Base-by-base conservation (phyloP, 2,888 invertebrate genomes). In the Argyresthia goedartella region DNA sequence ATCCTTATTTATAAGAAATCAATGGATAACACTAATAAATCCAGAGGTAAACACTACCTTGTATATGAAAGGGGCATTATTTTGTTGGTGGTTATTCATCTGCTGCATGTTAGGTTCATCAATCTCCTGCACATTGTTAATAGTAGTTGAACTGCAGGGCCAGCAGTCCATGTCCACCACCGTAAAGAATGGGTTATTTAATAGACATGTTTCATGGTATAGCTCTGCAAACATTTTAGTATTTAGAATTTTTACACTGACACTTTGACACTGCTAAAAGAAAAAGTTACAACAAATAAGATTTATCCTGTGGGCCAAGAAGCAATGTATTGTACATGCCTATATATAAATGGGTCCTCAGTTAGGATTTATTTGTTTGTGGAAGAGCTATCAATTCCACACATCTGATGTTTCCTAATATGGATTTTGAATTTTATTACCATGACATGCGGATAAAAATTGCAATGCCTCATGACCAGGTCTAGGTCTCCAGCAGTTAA, bases 81-180 rank as follows among this genome's bases (percentile, higher is more conserved):
- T 66, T 58, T 81, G 74, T 55, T 74, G 68, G 53, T 61, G 66
- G 2, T 69, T 60, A 49, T 73, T 71, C 39, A 70, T 81, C 25
- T 25, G 25, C 25, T 25, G 25, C 25, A 25, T 25, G 6, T 4
- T 25, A 53, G 89, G 88, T 50, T 89, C 88, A 53, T 89, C 88
- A 50, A 94, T 76, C 71, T 93, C 90, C 52, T 91, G 81, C 42
- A 95, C 88, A 63, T 90, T 90, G 59, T 88, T 88, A 0, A 94
- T 89, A 6, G 6, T 25, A 4, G 25, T 25, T 61, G 89, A 81
- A 65, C 91, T 91, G 65, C 95, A 96, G 0, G 95, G 94, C 89
- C 92, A 93, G 68, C 95, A 95, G 67, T 94, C 94, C 88, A 95
- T 91, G 64, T 94, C 93, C n/a, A 89, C 87, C 9, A 95, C 90